Evolutionary conservation across 2,888 invertebrate genomes (phyloP), one percentile per base, ranked within the genome.

Genomic region (Polyommatus iphigenia): DNA sequence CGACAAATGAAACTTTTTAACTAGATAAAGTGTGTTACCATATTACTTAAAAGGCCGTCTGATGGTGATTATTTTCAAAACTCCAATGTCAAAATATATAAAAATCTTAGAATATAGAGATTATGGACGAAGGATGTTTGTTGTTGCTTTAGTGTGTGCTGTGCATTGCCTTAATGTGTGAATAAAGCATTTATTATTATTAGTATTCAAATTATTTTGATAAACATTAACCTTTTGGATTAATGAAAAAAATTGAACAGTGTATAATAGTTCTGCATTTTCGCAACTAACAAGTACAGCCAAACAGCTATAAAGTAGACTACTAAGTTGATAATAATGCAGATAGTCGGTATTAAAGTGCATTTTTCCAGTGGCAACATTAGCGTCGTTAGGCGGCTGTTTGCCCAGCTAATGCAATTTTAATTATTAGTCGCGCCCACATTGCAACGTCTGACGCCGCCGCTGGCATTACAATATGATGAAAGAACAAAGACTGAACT

Each of bases 401-500:
- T 88, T 88, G 89, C 87, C 84, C 84, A 86, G 87, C 90, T 93
- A 93, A 93, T 93, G 93, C 92, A 93, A 94, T 93, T 93, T 93
- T 94, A 94, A 93, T 93, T 93, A 91, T 93, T 90, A 92, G 93
- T 93, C 86, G 93, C 88, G 92, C 86, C 87, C 84, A 87, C 90
- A 89, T 88, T 91, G 90, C 91, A 82, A 86, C 80, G 24, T 24
- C 71, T 71, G 46, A 46, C 71, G 24, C 10, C 62, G 62, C 10
- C 62, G 24, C 62, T 62, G 62, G 62, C 20, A 62, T 62, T 59
- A 57, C n/a, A 57, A 59, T 59, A 20, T 62, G 62, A 10, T 62
- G 24, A 10, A 62, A 13, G 13, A 62, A 24, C 24, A 13, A 24
- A 24, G 13, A n/a, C 20, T 24, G 10, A 24, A 24, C 10, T 8